Evolutionary conservation across 2,113 vertebrate species (phyloP).

Genomic region (Irena cyanogastra): DNA sequence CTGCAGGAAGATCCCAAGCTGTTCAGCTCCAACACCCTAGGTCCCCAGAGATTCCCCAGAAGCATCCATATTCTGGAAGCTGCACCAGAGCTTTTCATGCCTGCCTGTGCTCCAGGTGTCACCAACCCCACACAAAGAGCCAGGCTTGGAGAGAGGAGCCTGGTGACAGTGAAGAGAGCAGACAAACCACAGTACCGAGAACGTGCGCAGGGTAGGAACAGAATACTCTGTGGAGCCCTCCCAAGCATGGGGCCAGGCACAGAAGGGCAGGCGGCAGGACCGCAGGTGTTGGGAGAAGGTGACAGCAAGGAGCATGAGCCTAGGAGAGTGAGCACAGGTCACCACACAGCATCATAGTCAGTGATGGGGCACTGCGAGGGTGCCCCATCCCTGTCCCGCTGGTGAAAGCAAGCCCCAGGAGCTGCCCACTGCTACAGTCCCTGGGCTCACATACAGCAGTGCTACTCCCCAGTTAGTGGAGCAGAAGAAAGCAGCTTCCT

Average conservation of each 20-base stretch:
- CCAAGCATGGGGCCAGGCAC: neutral
- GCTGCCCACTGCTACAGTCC: neutral
- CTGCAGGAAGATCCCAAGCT: neutral
- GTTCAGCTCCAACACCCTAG: neutral
- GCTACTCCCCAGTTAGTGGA: slow-evolving; percentile 81
- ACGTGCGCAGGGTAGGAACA: slow-evolving; percentile 60
- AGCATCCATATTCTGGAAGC: neutral
- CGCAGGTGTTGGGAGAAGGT: slow-evolving; percentile 79
- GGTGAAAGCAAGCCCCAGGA: neutral
- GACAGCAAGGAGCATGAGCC: slow-evolving; percentile 74
- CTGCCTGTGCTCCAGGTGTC: neutral
- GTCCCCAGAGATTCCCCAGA: fast-evolving
- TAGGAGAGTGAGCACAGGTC: slow-evolving; percentile 28
- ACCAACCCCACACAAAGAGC: neutral
- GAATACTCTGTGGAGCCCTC: neutral
- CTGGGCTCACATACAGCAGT: slow-evolving; percentile 70
- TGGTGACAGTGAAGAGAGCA: neutral
- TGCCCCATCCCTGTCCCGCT: neutral
- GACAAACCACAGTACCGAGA: slow-evolving; percentile 71
- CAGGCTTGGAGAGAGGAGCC: neutral
- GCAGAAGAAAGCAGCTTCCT: slow-evolving; percentile 79
- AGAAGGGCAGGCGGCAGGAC: slow-evolving; percentile 61
- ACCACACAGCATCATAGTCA: neutral
- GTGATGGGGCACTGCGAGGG: fast-evolving
- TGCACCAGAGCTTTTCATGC: neutral